A percentile compares a stretch with the other conserved stretches of the same genome.
Conservation (phyloP, 2,797 vertebrate genomes). For the Tadarida brasiliensis region DNA sequence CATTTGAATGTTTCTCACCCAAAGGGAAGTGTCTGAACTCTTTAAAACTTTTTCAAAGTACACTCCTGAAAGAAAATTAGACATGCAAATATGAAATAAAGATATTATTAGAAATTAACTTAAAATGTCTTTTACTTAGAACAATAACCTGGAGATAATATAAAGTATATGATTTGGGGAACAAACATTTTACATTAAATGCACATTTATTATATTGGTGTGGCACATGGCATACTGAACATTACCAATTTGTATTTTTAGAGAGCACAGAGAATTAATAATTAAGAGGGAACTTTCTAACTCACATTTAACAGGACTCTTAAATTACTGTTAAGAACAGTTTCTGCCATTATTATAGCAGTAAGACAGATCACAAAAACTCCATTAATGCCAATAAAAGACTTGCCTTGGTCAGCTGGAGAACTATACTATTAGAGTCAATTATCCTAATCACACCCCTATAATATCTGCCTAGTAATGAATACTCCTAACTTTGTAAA, state of each 20-base stretch:
- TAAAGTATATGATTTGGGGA: conserved; percentile 31
- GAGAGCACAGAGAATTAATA: background rate
- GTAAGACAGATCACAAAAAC: background rate
- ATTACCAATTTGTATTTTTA: conserved; percentile 55
- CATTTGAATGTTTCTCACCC: conserved; percentile 99
- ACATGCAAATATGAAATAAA: conserved; percentile 42
- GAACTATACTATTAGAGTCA: background rate
- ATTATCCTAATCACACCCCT: conserved; percentile 6
- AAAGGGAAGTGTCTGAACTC: conserved; percentile 98
- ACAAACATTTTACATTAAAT: conserved; percentile 35
- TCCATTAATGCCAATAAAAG: conserved; percentile 17
- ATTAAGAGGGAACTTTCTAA: conserved; percentile 3
- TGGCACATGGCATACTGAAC: conserved; percentile 8
- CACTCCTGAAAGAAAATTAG: conserved; percentile 90
- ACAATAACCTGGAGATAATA: background rate
- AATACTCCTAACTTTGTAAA: conserved; percentile 39
- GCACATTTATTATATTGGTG: background rate
- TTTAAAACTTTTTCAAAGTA: conserved; percentile 99
- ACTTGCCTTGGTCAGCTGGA: conserved; percentile 42
- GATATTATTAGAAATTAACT: conserved; percentile 39
- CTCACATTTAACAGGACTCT: background rate
- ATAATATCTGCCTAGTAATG: conserved; percentile 18
- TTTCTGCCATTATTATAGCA: conserved; percentile 52
- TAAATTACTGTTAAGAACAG: conserved; percentile 43
- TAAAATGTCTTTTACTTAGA: conserved; percentile 54